Evolutionary conservation across 2,888 invertebrate genomes (phyloP).

Genomic region (Rhagium mordax): DNA sequence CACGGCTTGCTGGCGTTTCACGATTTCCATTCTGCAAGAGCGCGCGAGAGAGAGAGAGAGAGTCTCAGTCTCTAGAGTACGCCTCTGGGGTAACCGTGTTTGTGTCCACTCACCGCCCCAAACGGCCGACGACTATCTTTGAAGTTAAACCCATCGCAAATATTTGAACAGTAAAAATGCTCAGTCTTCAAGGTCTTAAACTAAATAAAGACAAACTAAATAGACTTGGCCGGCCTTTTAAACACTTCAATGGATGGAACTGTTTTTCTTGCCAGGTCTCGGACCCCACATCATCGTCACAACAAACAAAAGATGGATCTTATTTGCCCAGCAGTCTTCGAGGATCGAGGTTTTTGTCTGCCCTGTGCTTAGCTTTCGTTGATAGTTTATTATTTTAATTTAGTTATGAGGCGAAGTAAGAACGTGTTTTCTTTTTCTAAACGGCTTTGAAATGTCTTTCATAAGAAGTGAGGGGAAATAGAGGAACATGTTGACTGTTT

Average conservation of each 20-base stretch:
- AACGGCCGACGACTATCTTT: slow-evolving; percentile 52
- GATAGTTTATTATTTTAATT: slow-evolving; percentile 6
- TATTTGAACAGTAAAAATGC: slow-evolving; percentile 63
- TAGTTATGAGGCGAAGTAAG: not conserved
- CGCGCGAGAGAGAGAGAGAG: slow-evolving; percentile 25
- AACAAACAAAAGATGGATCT: slow-evolving; percentile 22
- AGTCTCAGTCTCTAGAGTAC: slow-evolving; percentile 15
- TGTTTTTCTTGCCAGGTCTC: slow-evolving; percentile 40
- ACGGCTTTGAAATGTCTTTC: too few species aligned
- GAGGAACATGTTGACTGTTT: too few species aligned
- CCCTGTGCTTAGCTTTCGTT: not conserved
- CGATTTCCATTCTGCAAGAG: not conserved
- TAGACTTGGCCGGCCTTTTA: slow-evolving; percentile 55
- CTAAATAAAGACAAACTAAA: slow-evolving; percentile 61
- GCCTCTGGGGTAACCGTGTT: slow-evolving; percentile 34
- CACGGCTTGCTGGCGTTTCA: not conserved
- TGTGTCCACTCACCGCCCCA: slow-evolving; percentile 32
- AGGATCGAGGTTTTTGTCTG: slow-evolving; percentile 7
- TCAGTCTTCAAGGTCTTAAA: slow-evolving; percentile 60
- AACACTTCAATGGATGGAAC: slow-evolving; percentile 50
- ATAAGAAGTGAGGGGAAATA: too few species aligned
- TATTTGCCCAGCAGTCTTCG: slow-evolving; percentile 18
- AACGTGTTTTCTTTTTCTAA: not conserved
- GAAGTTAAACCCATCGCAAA: slow-evolving; percentile 62
- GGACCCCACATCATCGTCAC: slow-evolving; percentile 37